Conservation (phyloP, 2,113 vertebrate genomes). For the Raja brachyura region DNA sequence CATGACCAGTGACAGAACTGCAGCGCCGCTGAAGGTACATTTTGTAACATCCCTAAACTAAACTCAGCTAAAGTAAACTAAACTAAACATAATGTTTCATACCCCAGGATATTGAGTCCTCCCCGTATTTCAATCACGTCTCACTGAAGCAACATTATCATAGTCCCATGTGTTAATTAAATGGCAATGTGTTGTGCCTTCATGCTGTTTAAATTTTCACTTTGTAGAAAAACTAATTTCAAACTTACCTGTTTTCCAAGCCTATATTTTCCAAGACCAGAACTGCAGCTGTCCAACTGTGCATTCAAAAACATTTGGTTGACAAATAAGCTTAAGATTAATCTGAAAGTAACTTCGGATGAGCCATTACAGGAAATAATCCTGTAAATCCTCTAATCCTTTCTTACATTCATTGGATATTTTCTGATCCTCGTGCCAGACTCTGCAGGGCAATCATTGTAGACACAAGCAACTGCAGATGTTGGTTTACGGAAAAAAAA, state of each 20-base stretch:
- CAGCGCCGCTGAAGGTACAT: no score
- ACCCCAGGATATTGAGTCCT: no score
- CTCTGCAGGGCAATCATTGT: neutral
- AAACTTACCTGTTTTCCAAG: neutral
- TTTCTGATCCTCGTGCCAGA: neutral
- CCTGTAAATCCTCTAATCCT: neutral
- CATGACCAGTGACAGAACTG: no score
- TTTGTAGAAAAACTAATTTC: neutral
- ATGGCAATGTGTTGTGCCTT: neutral
- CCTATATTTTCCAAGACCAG: neutral
- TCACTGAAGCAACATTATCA: no score
- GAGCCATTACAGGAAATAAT: neutral
- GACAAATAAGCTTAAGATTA: neutral
- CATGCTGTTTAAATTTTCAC: neutral
- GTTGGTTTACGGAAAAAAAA: no score
- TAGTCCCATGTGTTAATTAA: no score
- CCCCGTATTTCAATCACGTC: no score
- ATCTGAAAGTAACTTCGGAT: neutral
- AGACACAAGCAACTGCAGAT: no score
- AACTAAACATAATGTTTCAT: no score
- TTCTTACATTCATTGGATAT: neutral
- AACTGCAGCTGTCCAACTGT: neutral
- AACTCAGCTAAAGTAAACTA: no score
- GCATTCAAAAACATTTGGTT: neutral
- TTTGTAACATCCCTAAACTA: no score